Conservation (phyloP, 1,140 invertebrate genomes). For the Trichonephila clavipes region DNA sequence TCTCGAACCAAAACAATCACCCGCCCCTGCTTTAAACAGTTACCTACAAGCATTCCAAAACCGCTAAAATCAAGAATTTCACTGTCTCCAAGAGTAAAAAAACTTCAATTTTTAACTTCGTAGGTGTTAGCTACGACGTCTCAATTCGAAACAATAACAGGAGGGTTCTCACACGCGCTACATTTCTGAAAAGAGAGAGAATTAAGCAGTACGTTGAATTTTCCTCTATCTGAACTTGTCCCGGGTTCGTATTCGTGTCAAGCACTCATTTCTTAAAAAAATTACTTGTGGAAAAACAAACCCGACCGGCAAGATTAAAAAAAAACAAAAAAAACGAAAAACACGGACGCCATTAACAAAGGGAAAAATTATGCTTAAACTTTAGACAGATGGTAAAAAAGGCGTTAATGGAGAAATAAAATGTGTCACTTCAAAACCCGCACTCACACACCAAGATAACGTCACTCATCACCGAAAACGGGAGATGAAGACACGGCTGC, state of each 20-base stretch:
- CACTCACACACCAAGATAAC: neutral
- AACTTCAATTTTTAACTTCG: too few species aligned
- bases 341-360: neutral
- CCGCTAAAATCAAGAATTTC: too few species aligned
- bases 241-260: neutral
- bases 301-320: neutral
- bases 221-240: neutral
- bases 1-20: too few species aligned
- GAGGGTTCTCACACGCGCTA: too few species aligned
- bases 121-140: too few species aligned
- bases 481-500: constrained; percentile 10
- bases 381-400: constrained; percentile 4
- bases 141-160: too few species aligned
- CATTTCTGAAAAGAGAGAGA: too few species aligned
- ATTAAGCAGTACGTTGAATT: too few species aligned
- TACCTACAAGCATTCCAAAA: too few species aligned
- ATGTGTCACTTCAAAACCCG: constrained; percentile 10
- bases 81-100: too few species aligned
- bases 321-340: neutral
- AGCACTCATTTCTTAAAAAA: neutral
- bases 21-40: too few species aligned
- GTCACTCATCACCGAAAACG: constrained; percentile 24
- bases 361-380: neutral
- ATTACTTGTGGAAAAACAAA: neutral
- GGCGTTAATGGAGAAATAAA: constrained; percentile 26